Conservation (phyloP, 2,888 invertebrate genomes). For the Frankliniella fusca region DNA sequence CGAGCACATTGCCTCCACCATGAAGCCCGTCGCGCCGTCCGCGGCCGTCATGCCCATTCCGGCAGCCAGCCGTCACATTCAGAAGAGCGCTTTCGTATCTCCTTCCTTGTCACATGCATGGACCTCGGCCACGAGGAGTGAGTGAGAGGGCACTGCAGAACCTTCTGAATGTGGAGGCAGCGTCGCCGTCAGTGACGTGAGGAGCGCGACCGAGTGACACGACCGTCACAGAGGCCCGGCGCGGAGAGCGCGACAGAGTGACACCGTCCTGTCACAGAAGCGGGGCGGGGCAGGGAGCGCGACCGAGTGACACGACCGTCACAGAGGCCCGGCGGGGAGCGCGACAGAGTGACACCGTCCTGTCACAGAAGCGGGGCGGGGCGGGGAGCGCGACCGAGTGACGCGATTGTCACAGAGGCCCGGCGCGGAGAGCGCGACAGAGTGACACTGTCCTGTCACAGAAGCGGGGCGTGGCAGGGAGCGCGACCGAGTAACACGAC, state of each 20-base stretch:
- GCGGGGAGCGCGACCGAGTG: too few relatives aligned
- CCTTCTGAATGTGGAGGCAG: too few relatives aligned
- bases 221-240: background rate
- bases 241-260: background rate
- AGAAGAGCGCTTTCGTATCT: too few relatives aligned
- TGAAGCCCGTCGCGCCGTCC: conserved; percentile 39
- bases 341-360: background rate
- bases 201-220: too few relatives aligned
- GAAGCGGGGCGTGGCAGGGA: too few relatives aligned
- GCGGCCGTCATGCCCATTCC: background rate
- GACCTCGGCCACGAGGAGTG: too few relatives aligned
- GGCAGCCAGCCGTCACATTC: too few relatives aligned
- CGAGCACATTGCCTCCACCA: conserved; percentile 39
- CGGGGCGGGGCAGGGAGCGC: too few relatives aligned
- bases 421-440: background rate
- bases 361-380: background rate
- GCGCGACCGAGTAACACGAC: too few relatives aligned
- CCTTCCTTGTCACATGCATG: too few relatives aligned
- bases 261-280: background rate
- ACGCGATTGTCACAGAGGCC: background rate
- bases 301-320: background rate
- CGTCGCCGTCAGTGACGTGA: background rate
- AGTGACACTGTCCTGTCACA: background rate
- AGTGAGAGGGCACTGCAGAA: too few relatives aligned
- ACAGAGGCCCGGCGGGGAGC: background rate